Evolutionary conservation across 2,113 vertebrate genomes (phyloP), one percentile per base, ranked within the genome.

Genomic region (Chaenogobius annularis): DNA sequence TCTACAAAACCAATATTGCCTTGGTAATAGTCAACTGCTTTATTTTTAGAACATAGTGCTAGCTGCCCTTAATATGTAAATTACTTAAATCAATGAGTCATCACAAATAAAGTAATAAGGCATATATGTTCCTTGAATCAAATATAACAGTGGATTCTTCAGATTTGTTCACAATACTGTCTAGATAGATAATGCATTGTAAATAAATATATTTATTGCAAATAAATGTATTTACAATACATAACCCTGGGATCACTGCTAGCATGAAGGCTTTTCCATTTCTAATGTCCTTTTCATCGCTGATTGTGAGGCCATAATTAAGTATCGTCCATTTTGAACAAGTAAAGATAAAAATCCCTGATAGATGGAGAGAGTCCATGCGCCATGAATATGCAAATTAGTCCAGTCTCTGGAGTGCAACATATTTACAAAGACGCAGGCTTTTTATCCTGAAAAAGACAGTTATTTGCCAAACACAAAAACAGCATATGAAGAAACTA

Each of bases 311-410:
- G 43, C 63, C n/a, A 22, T 66, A 69, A 64, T 70, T 54, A 72
- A 69, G n/a, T 35, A 9, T 69, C 59, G 43, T 35, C 10, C 14
- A 65, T 68, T 31, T 5, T 12, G 26, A 26, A 23, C 7, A 3
- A 14, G 43, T 61, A 69, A 52, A 63, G 1, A 3, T 56, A 46
- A 70, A 46, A 80, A 70, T 46, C 43, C 74, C 68, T 61, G 48
- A 73, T 67, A 48, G 66, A 73, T 52, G 65, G 26, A 37, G 0
- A 66, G 20, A 70, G 37, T 58, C 15, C 82, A 68, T 55, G 72
- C 62, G 69, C 62, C 26, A 54, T 78, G 75, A 79, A 47, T 66
- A 66, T 81, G 69, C 66, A 81, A 78, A 59, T 68, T 71, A 69
- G 81, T 76, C 54, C 66, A 63, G 13, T 35, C 22, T 70, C 70